Evolutionary conservation across 2,888 invertebrate species (phyloP).

Genomic region (Cancer borealis): DNA sequence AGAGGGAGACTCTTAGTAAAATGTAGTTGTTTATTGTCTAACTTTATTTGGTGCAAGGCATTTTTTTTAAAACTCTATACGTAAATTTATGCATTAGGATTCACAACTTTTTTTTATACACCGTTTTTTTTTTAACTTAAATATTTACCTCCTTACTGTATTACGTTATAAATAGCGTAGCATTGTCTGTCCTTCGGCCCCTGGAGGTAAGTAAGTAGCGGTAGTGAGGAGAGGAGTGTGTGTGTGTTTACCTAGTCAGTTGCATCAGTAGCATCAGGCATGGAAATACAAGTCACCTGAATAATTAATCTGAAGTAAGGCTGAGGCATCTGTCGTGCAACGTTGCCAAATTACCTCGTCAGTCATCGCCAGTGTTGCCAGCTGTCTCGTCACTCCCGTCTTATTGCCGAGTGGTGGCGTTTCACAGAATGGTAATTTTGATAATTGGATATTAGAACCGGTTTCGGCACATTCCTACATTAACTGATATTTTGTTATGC

Average conservation of each 20-base stretch:
- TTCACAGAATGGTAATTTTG: constrained; percentile 59
- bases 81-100: not conserved
- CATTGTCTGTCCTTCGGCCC: not conserved
- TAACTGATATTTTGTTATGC: not conserved
- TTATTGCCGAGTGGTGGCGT: not conserved
- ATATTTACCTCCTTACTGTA: not conserved
- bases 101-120: not conserved
- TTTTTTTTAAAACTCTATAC: not conserved
- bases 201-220: not conserved
- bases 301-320: not conserved
- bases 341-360: not conserved
- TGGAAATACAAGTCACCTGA: not conserved
- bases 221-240: not conserved
- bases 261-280: too few species aligned
- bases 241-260: not conserved
- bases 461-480: constrained; percentile 36
- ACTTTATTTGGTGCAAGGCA: not conserved
- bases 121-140: not conserved
- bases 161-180: not conserved
- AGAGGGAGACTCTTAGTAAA: not conserved
- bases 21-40: not conserved
- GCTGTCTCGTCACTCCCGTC: not conserved
- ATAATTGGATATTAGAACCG: constrained; percentile 49
- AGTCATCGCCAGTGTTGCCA: not conserved
- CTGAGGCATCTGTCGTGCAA: not conserved